These are phyloP conservation scores for Vombatus ursinus DNA, from an alignment of 2,113 vertebrate genomes.

Conservation along the genomic window DNA sequence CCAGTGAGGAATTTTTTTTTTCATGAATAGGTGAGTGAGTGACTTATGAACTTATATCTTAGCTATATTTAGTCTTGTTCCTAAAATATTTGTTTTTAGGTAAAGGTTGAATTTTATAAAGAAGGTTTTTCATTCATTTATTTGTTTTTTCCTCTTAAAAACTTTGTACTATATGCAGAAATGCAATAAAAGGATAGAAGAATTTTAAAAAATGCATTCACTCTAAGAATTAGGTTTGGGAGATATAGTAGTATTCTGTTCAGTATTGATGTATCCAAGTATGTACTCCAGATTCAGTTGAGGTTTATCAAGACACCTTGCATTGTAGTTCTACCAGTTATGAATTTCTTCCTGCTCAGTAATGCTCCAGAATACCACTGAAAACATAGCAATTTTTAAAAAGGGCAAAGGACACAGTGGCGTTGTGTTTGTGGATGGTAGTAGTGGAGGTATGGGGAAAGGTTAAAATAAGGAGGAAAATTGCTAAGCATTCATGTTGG, in stretches of 20 bases:
- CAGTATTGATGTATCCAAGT: background rate
- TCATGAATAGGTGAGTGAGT: slow-evolving; percentile 59
- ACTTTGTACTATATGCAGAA: background rate
- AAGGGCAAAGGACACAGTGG: background rate
- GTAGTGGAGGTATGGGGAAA: background rate
- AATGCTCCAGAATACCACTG: background rate
- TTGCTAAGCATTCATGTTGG: background rate
- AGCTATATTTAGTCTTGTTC: background rate
- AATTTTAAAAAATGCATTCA: background rate
- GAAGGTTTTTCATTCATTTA: background rate
- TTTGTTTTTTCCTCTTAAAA: background rate
- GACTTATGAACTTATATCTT: slow-evolving; percentile 28
- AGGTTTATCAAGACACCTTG: background rate
- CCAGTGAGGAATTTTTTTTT: slow-evolving; percentile 59
- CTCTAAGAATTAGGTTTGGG: background rate
- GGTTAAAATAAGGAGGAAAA: background rate
- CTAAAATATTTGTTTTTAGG: background rate
- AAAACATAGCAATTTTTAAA: background rate
- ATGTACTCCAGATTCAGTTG: background rate
- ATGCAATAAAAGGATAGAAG: background rate
- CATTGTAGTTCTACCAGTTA: background rate
- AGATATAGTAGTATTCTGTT: background rate
- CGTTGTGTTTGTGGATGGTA: background rate
- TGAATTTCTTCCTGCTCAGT: background rate
- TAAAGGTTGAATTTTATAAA: background rate